Evolutionary conservation across 1,140 invertebrate genomes (phyloP).

Genomic region (Bombus balteatus): DNA sequence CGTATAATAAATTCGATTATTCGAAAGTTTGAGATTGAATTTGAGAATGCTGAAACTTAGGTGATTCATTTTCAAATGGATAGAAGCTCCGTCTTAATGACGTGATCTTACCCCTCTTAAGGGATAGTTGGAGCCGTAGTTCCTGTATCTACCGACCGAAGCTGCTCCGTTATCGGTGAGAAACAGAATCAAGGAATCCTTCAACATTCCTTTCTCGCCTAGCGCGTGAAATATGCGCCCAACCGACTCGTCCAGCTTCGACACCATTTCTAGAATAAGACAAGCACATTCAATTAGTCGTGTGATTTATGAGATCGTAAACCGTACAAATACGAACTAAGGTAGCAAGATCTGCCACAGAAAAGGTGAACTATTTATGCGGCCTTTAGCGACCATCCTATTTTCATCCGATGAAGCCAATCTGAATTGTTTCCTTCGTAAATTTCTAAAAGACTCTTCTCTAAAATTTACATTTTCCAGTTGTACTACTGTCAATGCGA

Average conservation of each 20-base stretch:
- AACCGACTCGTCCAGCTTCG: conserved; percentile 88
- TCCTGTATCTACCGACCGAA: conserved; percentile 80
- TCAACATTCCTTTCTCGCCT: conserved; percentile 84
- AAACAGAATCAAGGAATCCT: conserved; percentile 86
- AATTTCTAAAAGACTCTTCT: not conserved
- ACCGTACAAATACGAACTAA: not conserved
- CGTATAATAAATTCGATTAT: too few species aligned
- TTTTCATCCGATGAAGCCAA: too few species aligned
- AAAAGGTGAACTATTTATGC: too few species aligned
- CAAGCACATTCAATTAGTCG: not conserved
- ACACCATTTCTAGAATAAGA: conserved; percentile 85
- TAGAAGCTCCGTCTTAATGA: not conserved
- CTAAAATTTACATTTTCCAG: too few species aligned
- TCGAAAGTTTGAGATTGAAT: too few species aligned
- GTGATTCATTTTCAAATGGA: not conserved
- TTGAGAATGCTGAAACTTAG: too few species aligned
- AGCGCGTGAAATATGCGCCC: conserved; percentile 86
- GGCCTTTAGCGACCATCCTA: too few species aligned
- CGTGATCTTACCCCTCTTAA: conserved; percentile 84
- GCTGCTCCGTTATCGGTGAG: conserved; percentile 86
- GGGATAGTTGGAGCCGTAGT: conserved; percentile 88
- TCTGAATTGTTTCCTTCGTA: not conserved
- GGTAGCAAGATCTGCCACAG: not conserved
- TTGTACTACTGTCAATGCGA: too few species aligned
- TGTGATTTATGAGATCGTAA: not conserved